Conservation (phyloP, 2,113 vertebrate genomes). For the Siniperca knerii region DNA sequence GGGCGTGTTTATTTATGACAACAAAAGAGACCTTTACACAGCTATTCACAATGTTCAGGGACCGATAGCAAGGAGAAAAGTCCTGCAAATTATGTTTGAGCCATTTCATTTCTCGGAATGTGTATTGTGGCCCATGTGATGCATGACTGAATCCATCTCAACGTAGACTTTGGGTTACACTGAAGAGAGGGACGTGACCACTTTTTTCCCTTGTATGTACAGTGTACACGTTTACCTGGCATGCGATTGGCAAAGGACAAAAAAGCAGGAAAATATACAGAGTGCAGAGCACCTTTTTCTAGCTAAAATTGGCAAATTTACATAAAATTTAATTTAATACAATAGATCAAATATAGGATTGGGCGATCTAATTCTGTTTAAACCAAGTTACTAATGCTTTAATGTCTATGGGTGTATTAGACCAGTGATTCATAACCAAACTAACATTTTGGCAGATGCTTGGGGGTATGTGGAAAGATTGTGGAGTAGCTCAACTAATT, state of each 20-base stretch:
- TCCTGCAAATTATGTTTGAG: slow-evolving; percentile 35
- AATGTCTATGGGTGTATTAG: background rate
- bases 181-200: background rate
- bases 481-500: background rate
- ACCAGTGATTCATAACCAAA: background rate
- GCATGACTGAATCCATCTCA: background rate
- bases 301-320: background rate
- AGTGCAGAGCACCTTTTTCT: background rate
- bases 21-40: slow-evolving; percentile 63
- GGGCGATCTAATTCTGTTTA: background rate
- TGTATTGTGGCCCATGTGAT: background rate
- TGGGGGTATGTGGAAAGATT: background rate
- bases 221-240: too few species aligned
- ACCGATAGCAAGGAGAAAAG: background rate
- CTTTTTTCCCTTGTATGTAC: too few species aligned
- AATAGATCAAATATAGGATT: background rate
- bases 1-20: slow-evolving; percentile 58
- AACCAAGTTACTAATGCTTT: background rate
- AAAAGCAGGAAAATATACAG: too few species aligned
- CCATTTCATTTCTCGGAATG: slow-evolving; percentile 34
- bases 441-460: background rate
- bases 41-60: slow-evolving; percentile 36
- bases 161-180: background rate
- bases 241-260: too few species aligned
- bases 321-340: background rate